Percentiles rank a stretch among this genome's conserved stretches.
Conservation (phyloP, 2,888 invertebrate species). For the Escarpia spicata region DNA sequence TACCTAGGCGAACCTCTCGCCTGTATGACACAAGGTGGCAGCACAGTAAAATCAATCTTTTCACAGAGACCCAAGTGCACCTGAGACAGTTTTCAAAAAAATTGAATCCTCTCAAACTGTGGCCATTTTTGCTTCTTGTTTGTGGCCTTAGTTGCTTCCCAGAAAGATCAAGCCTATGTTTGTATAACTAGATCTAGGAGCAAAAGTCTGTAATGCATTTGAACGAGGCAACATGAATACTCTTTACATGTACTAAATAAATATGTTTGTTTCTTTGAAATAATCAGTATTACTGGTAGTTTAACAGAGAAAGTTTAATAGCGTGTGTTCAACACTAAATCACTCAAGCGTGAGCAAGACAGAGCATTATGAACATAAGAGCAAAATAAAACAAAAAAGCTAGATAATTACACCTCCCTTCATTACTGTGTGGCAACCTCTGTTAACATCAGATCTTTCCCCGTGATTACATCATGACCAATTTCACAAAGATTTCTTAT, state of each 20-base stretch:
- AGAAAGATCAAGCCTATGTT: neutral
- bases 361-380: neutral
- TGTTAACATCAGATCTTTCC: neutral
- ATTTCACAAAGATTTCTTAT: neutral
- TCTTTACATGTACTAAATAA: too few species aligned
- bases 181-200: neutral
- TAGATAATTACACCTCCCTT: neutral
- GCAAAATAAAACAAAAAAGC: neutral
- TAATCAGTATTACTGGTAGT: neutral
- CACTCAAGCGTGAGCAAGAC: neutral
- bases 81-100: neutral
- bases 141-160: too few species aligned
- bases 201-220: too few species aligned
- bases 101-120: neutral
- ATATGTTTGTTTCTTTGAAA: too few species aligned
- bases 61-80: neutral
- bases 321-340: neutral
- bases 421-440: neutral
- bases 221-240: too few species aligned
- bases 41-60: neutral
- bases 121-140: neutral
- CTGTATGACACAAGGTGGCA: neutral
- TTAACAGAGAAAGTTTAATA: neutral
- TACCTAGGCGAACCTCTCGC: neutral
- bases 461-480: neutral